phyloP scores from a whole-genome alignment of 2,797 vertebrate species.

The Peromyscus eremicus region DNA sequence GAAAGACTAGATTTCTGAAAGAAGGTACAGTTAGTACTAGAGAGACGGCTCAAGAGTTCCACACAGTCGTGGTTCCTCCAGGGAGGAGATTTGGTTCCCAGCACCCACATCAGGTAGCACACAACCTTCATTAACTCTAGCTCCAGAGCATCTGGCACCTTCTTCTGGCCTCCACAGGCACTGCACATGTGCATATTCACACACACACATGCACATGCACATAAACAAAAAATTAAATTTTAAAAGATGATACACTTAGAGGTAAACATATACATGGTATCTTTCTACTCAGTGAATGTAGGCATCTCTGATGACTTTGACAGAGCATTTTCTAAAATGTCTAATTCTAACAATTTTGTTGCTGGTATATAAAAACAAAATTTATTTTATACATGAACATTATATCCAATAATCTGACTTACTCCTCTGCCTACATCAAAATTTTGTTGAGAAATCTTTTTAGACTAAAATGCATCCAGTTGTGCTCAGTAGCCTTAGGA shows the following conservation, averaged over 20 bases:
- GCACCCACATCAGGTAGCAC: too few species aligned
- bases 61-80: background rate
- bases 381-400: background rate
- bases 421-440: conserved; percentile 4
- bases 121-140: background rate
- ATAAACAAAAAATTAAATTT: background rate
- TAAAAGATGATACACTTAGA: background rate
- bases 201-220: background rate
- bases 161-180: background rate
- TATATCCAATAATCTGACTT: background rate
- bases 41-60: background rate
- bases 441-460: background rate
- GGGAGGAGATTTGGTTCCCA: background rate
- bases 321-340: background rate
- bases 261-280: background rate
- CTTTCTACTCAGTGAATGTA: background rate
- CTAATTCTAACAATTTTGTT: background rate
- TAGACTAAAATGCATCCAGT: background rate
- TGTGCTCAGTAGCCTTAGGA: background rate
- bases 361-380: background rate
- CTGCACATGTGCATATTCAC: background rate
- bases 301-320: background rate
- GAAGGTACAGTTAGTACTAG: background rate
- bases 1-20: conserved; percentile 27
- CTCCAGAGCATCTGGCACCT: background rate